Evolutionary conservation across 2,113 vertebrate genomes (phyloP), one percentile per base, ranked within the genome.

Genomic region (Neomonachus schauinslandi): DNA sequence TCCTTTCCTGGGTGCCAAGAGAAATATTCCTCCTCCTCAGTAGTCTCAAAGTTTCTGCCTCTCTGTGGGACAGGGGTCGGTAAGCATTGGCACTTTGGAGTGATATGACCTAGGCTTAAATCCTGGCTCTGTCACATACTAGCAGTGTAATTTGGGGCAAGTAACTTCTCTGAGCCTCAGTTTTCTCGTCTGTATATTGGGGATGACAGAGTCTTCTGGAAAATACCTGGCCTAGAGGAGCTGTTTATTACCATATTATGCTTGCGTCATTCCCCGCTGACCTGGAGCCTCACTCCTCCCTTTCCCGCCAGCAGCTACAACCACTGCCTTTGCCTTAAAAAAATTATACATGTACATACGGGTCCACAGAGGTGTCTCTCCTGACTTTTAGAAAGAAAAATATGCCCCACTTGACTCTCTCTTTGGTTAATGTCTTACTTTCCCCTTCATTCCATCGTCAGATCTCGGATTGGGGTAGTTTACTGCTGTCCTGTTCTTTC

Each of bases 391-490:
- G 77, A 74, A 89, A 85, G 87, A 77, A 89, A 95, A 79, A 4
- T 26, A 77, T 0, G 12, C 69, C 31, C 91, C 57, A 28, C 42
- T 71, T 67, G 69, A 63, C 86, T 93, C 42, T 49, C 51, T 72
- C 28, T 79, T 74, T 95, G 71, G 82, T 93, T 65, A 81, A 81
- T 65, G 39, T 72, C 95, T 95, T 93, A 84, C 76, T 84, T 72
- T 13, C 14, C 19, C 46, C 57, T 80, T 80, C n/a, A n/a, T 28
- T 82, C 86, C 74, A 53, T 6, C 76, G n/a, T 2, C 77, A 69
- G 36, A 31, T 93, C 65, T 77, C 4, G 6, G 46, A 16, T 28
- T 4, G 7, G 0, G 1, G 2, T 11, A 36, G 36, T 46, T 89
- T 59, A 33, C 26, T 33, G 59, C 33, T 5, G 67, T 5, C 6